Percentiles rank a stretch among this genome's conserved stretches.
phyloP scores from a whole-genome alignment of 2,797 vertebrate species.

The Mus spretus region DNA sequence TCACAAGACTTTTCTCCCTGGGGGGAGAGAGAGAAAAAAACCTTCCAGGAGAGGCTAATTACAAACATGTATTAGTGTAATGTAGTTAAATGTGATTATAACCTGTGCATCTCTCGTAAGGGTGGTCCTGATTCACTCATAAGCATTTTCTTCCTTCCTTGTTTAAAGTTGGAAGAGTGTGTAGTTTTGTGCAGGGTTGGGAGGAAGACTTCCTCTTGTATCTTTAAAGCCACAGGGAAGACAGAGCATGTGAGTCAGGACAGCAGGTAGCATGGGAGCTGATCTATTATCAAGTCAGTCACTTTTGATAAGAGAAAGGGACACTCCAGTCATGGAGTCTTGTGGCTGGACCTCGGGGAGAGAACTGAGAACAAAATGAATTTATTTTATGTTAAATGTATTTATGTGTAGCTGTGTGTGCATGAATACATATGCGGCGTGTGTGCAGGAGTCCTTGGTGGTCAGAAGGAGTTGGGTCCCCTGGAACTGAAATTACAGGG shows the following conservation, averaged over 20 bases:
- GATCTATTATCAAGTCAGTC: background rate
- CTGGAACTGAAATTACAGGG: background rate
- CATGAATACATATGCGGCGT: too few species aligned
- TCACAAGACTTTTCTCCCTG: background rate
- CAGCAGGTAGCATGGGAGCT: background rate
- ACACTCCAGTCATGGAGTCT: constrained; percentile 18
- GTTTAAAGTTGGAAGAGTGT: constrained; percentile 6
- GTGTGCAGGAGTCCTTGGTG: background rate
- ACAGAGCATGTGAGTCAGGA: background rate
- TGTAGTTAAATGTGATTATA: background rate
- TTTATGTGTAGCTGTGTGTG: background rate
- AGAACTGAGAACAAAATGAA: background rate
- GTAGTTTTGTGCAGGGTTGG: background rate
- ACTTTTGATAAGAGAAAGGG: constrained; percentile 35
- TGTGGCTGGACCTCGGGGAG: background rate
- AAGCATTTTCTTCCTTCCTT: constrained; percentile 4
- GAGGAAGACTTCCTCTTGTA: too few species aligned
- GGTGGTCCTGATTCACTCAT: background rate
- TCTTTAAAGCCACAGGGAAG: background rate
- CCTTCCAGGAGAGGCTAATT: background rate
- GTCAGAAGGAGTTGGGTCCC: background rate
- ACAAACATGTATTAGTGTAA: background rate
- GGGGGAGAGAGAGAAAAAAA: background rate
- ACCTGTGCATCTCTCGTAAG: constrained; percentile 33
- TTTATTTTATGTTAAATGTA: too few species aligned